phyloP scores from a whole-genome alignment of 2,113 vertebrate genomes.

The Gambusia holbrooki region DNA sequence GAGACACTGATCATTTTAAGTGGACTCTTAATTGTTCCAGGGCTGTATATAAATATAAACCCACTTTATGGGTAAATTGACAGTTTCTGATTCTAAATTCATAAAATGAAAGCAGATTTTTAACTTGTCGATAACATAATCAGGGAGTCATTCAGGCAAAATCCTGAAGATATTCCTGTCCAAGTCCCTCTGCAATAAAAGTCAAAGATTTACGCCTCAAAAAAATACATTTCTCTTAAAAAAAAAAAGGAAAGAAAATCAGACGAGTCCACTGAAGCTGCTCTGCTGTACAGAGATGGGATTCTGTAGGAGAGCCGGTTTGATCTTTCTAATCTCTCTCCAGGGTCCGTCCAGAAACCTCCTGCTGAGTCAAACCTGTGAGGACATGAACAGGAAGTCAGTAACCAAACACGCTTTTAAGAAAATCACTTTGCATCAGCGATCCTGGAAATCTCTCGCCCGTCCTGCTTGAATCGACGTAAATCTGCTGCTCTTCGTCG shows the following conservation, averaged over 20 bases:
- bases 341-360: background rate
- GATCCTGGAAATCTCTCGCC: background rate
- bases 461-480: constrained; percentile 1
- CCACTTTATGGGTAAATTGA: background rate
- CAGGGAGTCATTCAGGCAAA: background rate
- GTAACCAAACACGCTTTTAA: background rate
- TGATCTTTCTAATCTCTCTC: constrained; percentile 29
- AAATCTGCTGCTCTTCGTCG: constrained; percentile 6
- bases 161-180: constrained; percentile 26
- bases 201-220: constrained; percentile 11
- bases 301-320: constrained; percentile 38
- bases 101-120: background rate
- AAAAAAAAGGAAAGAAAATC: constrained; percentile 4
- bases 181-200: constrained; percentile 13
- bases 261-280: constrained; percentile 15
- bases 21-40: too few species aligned
- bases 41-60: too few species aligned
- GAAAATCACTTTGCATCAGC: background rate
- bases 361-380: background rate
- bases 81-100: background rate
- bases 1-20: too few species aligned
- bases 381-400: background rate
- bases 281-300: constrained; percentile 43
- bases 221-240: background rate
- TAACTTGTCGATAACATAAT: constrained; percentile 6